Percentiles rank a stretch among this genome's conserved stretches.
phyloP scores from a whole-genome alignment of 2,797 vertebrate species.

The Morelia viridis region DNA sequence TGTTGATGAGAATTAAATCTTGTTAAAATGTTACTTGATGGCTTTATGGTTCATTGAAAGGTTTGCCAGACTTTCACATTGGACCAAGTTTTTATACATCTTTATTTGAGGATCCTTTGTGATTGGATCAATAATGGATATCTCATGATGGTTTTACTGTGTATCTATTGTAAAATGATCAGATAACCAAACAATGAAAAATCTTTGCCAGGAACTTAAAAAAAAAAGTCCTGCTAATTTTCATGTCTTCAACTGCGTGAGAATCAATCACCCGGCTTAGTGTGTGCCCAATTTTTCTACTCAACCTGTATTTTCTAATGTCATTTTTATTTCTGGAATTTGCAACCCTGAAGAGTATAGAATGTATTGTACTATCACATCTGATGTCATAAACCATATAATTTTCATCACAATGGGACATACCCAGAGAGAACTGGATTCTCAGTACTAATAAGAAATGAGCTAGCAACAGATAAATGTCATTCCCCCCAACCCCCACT shows the following conservation, averaged over 20 bases:
- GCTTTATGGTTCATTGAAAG: neutral
- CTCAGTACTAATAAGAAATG: neutral
- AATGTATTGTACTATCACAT: neutral
- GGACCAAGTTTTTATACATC: neutral
- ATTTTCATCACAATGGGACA: neutral
- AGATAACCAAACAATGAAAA: constrained; percentile 17
- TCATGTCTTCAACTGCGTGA: neutral
- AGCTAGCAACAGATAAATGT: neutral
- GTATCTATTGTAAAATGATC: constrained; percentile 50
- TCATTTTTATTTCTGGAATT: neutral
- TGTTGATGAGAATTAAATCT: neutral
- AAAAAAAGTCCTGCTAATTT: neutral
- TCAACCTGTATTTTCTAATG: neutral
- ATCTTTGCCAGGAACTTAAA: neutral
- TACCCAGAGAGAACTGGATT: neutral
- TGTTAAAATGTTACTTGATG: neutral
- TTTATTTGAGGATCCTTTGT: neutral
- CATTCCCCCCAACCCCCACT: neutral
- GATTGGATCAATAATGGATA: neutral
- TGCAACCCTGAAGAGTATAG: neutral
- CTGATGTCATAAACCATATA: neutral
- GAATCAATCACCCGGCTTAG: neutral
- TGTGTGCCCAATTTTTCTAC: neutral
- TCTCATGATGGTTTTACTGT: constrained; percentile 34
- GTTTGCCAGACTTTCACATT: neutral